Percentiles rank a stretch among this genome's conserved stretches.
Conservation (phyloP, 2,888 invertebrate species). For the Eupithecia subumbrata region DNA sequence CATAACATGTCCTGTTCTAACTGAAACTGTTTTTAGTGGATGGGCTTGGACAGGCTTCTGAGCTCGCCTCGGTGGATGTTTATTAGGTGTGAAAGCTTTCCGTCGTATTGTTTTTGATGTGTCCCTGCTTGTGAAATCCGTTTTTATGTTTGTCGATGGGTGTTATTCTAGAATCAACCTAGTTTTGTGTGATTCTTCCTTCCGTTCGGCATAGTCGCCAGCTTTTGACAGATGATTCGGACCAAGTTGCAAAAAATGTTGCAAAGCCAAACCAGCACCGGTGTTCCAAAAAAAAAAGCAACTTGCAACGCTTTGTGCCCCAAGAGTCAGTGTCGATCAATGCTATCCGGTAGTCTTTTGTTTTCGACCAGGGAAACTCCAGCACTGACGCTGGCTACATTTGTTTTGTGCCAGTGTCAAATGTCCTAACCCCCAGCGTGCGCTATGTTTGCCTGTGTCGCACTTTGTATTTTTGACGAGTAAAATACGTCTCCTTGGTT, state of each 20-base stretch:
- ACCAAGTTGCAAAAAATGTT: not conserved
- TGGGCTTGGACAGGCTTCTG: constrained; percentile 18
- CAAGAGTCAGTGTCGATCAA: constrained; percentile 39
- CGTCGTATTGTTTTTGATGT: constrained; percentile 17
- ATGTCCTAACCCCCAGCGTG: constrained; percentile 49
- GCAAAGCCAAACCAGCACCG: not conserved
- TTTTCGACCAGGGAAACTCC: constrained; percentile 37
- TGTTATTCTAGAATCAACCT: not conserved
- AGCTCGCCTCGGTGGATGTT: constrained; percentile 3
- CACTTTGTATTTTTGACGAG: constrained; percentile 31
- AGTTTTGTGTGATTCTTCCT: not conserved
- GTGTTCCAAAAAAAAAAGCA: not conserved
- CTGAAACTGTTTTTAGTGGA: constrained; percentile 41
- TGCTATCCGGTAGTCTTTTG: constrained; percentile 34
- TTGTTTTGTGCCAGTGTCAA: constrained; percentile 64
- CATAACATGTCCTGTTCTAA: constrained; percentile 46
- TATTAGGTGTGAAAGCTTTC: constrained; percentile 9
- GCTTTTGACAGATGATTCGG: constrained; percentile 4
- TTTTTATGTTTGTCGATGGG: not conserved
- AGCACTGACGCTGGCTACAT: constrained; percentile 40
- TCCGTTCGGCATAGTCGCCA: not conserved
- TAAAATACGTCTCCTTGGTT: constrained; percentile 25
- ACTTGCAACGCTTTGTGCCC: constrained; percentile 22
- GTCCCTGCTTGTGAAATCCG: constrained; percentile 6
- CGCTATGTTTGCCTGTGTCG: constrained; percentile 34